phyloP scores from a whole-genome alignment of 2,888 invertebrate species.

The Microchrysa polita region DNA sequence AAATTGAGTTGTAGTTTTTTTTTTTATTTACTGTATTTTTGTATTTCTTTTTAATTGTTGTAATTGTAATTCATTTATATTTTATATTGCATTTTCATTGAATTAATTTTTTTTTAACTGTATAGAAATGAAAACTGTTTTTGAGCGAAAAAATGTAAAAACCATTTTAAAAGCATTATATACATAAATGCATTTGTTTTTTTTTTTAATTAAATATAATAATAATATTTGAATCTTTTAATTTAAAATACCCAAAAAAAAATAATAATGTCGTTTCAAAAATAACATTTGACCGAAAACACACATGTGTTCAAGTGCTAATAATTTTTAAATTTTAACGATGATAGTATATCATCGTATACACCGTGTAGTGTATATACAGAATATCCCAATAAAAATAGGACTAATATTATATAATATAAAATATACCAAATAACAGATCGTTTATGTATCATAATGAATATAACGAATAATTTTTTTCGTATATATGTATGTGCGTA shows the following conservation, averaged over 20 bases:
- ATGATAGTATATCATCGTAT: constrained; percentile 28
- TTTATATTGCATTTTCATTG: neutral
- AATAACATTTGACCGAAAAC: constrained; percentile 38
- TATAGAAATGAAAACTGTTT: neutral
- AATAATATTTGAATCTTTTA: constrained; percentile 30
- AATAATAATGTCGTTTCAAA: constrained; percentile 16
- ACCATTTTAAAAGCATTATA: too few relatives aligned
- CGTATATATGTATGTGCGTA: neutral
- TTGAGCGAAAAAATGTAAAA: too few relatives aligned
- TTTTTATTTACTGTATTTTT: neutral
- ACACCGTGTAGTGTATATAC: neutral
- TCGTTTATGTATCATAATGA: constrained; percentile 10
- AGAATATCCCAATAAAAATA: constrained; percentile 7
- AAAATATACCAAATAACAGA: constrained; percentile 23
- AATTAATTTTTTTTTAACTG: neutral
- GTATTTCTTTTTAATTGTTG: neutral
- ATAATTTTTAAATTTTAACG: constrained; percentile 9
- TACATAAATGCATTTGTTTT: too few relatives aligned
- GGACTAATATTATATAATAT: constrained; percentile 19
- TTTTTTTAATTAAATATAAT: constrained; percentile 16
- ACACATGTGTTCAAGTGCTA: constrained; percentile 33
- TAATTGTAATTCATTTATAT: neutral
- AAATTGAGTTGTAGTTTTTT: neutral
- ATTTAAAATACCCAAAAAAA: constrained; percentile 38
- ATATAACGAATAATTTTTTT: neutral